Percentiles rank a stretch among this genome's conserved stretches.
Conservation (phyloP, 2,113 vertebrate genomes). For the Pterocles burchelli region DNA sequence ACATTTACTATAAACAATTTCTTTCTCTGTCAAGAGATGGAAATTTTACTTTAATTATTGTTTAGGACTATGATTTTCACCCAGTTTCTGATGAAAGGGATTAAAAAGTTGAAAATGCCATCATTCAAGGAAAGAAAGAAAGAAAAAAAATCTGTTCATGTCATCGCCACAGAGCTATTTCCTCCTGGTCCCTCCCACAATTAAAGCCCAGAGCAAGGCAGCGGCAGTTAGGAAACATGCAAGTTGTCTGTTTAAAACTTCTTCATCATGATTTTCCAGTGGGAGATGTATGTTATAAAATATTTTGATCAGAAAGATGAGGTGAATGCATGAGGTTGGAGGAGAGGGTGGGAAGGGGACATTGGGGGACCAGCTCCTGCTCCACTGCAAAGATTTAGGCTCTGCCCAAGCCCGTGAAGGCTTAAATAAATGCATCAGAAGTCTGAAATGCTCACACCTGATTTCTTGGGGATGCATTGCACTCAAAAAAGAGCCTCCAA, state of each 20-base stretch:
- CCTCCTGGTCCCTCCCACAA: not conserved
- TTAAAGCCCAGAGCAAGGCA: constrained; percentile 5
- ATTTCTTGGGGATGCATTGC: not conserved
- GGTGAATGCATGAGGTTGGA: not conserved
- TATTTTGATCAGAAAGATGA: not conserved
- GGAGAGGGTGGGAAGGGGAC: not conserved
- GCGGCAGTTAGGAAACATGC: not conserved
- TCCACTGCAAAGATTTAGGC: not conserved
- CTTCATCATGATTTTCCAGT: not conserved
- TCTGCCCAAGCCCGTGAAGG: not conserved
- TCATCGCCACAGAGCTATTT: not conserved
- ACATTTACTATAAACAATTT: constrained; percentile 69
- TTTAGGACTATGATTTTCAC: constrained; percentile 34
- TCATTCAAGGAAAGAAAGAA: not conserved
- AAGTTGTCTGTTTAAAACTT: not conserved
- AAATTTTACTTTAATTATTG: constrained; percentile 63
- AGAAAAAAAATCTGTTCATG: not conserved
- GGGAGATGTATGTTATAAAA: not conserved
- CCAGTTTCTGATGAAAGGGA: constrained; percentile 24
- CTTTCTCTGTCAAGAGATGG: constrained; percentile 68
- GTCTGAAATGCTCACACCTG: rapidly evolving
- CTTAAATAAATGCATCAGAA: rapidly evolving
- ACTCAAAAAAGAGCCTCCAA: not conserved
- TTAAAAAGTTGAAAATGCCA: constrained; percentile 18
- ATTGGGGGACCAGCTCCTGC: not conserved